Evolutionary conservation across 1,140 invertebrate genomes (phyloP), one percentile per base, ranked within the genome.

Genomic region (Microplitis mediator): DNA sequence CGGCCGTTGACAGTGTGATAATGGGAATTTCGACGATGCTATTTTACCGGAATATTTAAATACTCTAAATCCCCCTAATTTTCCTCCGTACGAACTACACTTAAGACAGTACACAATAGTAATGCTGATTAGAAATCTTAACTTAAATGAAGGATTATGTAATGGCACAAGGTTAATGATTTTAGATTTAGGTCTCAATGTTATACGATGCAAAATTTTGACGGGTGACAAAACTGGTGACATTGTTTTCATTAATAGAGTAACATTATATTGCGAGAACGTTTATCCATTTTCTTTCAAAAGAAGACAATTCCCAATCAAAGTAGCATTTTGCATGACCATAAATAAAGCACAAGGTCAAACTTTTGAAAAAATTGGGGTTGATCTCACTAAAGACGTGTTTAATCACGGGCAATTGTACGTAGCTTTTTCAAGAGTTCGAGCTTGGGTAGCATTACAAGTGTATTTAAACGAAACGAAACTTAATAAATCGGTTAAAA

Each of bases 261-360:
- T 75, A 3, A 65, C 60, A 13, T 56, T 72, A 13, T 73, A 72
- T 67, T 51, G 16, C 23, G 23, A 23, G 23, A 23, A 23, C 23
- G 23, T 23, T 23, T 23, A 23, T 23, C 23, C 23, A 23, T 75
- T 68, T 66, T 39, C 34, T 16, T 67, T 77, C 34, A 54, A 72
- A 67, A 62, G 78, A 62, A 14, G 66, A 16, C 78, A 80, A 66
- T 79, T 79, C 62, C 75, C 77, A 1, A 58, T 74, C 31, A 74
- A 76, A 75, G 72, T 89, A 2, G 86, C 89, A 23, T 91, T 90
- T 81, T 83, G 83, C 1, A 84, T 89, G 79, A 88, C 86, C 86
- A 50, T 50, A 50, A 50, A 88, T 74, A 88, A 90, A 72, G 73
- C 79, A 0, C 81, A 82, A 75, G 82, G 81, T n/a, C 78, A 81